Conservation (phyloP, 2,888 invertebrate genomes). For the Cheilosia impressa region DNA sequence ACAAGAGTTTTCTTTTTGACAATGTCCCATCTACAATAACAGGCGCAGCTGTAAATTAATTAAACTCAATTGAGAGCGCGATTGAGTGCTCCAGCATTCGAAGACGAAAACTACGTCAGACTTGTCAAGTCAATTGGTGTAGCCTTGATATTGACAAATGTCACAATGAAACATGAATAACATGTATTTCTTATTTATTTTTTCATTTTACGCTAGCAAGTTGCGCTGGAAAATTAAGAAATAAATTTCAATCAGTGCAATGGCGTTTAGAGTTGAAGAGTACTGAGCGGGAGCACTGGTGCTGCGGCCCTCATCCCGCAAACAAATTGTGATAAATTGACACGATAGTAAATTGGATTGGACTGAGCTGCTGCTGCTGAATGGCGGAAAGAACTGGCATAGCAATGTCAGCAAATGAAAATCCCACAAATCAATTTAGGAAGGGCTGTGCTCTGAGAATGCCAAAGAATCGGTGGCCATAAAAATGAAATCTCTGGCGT, state of each 20-base stretch:
- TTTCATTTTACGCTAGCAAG: conserved; percentile 19
- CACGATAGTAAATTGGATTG: conserved; percentile 82
- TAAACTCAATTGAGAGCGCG: conserved; percentile 59
- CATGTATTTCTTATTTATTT: conserved; percentile 29
- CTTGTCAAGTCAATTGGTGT: conserved; percentile 43
- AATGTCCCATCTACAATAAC: conserved; percentile 42
- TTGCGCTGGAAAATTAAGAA: conserved; percentile 82
- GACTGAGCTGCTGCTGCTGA: conserved; percentile 70
- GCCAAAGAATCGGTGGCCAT: conserved; percentile 47
- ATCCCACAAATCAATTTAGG: conserved; percentile 72
- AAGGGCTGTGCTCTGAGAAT: conserved; percentile 32
- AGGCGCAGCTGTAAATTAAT: conserved; percentile 70
- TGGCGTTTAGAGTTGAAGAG: conserved; percentile 23
- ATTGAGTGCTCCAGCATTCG: conserved; percentile 47
- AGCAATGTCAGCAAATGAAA: conserved; percentile 68
- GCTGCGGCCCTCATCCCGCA: conserved; percentile 55
- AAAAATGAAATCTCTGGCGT: conserved; percentile 64
- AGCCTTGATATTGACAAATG: conserved; percentile 69
- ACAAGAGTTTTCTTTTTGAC: conserved; percentile 3
- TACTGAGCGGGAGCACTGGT: neutral
- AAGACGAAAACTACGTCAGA: conserved; percentile 11
- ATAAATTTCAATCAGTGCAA: conserved; percentile 82
- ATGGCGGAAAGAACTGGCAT: conserved; percentile 41
- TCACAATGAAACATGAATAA: conserved; percentile 19
- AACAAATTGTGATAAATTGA: conserved; percentile 82